Conservation (phyloP, 2,797 vertebrate species). For the Micromesistius poutassou region DNA sequence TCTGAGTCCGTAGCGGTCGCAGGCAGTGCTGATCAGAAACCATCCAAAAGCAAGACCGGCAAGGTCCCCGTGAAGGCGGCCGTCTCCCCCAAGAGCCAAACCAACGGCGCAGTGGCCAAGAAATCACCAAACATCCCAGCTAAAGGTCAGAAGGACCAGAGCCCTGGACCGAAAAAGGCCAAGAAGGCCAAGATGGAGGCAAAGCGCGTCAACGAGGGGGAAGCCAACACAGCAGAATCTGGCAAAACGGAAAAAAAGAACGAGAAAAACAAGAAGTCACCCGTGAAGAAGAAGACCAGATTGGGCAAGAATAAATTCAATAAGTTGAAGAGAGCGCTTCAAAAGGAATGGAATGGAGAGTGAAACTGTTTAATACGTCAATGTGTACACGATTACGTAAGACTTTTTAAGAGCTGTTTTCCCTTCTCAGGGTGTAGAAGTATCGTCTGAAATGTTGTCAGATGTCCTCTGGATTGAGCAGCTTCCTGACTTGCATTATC, state of each 20-base stretch:
- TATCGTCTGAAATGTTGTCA: neutral
- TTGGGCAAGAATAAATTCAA: constrained; percentile 74
- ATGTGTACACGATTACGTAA: constrained; percentile 18
- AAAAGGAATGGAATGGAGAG: constrained; percentile 29
- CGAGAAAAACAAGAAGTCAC: constrained; percentile 55
- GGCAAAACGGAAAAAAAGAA: constrained; percentile 66
- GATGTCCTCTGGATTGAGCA: neutral
- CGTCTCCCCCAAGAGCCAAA: constrained; percentile 37
- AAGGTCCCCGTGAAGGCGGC: constrained; percentile 35
- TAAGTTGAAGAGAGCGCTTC: constrained; percentile 62
- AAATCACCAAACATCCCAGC: constrained; percentile 33
- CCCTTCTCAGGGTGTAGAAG: neutral
- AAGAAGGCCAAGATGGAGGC: constrained; percentile 66
- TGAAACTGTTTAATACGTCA: constrained; percentile 28
- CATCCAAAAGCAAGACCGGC: constrained; percentile 48
- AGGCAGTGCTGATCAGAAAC: constrained; percentile 39
- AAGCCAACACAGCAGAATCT: constrained; percentile 31
- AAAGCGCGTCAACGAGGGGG: constrained; percentile 42
- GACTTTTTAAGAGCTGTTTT: constrained; percentile 19
- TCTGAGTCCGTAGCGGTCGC: constrained; percentile 40
- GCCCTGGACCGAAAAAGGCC: constrained; percentile 64
- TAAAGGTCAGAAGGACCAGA: constrained; percentile 50
- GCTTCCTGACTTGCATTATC: neutral
- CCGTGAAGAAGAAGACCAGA: constrained; percentile 53
- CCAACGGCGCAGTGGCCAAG: constrained; percentile 51